phyloP scores from a whole-genome alignment of 2,888 invertebrate species.

The Rhingia rostrata region DNA sequence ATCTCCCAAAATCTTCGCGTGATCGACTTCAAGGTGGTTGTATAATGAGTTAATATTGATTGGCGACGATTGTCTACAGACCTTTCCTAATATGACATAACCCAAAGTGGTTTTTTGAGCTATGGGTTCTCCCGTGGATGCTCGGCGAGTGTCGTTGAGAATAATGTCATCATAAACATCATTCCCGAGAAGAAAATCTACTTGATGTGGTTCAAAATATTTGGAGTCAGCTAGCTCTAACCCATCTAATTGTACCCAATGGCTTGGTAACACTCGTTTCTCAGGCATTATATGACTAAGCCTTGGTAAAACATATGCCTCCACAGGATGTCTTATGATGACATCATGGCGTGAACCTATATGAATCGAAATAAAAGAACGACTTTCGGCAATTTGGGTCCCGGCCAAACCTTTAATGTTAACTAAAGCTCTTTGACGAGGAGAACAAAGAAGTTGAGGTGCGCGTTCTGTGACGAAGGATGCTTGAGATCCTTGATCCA shows the following conservation, averaged over 20 bases:
- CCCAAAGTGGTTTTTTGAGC: conserved; percentile 26
- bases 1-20: conserved; percentile 13
- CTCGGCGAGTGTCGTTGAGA: not conserved
- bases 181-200: conserved; percentile 15
- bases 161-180: conserved; percentile 6
- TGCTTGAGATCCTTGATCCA: conserved; percentile 39
- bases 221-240: conserved; percentile 9
- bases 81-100: conserved; percentile 12
- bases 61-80: not conserved
- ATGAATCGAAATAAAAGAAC: too few relatives aligned
- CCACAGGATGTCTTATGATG: not conserved
- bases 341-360: not conserved
- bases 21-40: conserved; percentile 9
- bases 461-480: conserved; percentile 27
- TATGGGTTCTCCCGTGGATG: not conserved
- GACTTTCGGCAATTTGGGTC: too few relatives aligned
- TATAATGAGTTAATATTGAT: conserved; percentile 7
- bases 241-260: not conserved
- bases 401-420: conserved; percentile 21
- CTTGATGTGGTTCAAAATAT: conserved; percentile 13
- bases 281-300: conserved; percentile 19
- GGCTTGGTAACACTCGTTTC: not conserved
- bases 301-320: conserved; percentile 22
- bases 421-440: not conserved
- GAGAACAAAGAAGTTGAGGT: conserved; percentile 22